A percentile compares a stretch with the other conserved stretches of the same genome.
phyloP scores from a whole-genome alignment of 2,888 invertebrate species.

The Drosophila borealis region DNA sequence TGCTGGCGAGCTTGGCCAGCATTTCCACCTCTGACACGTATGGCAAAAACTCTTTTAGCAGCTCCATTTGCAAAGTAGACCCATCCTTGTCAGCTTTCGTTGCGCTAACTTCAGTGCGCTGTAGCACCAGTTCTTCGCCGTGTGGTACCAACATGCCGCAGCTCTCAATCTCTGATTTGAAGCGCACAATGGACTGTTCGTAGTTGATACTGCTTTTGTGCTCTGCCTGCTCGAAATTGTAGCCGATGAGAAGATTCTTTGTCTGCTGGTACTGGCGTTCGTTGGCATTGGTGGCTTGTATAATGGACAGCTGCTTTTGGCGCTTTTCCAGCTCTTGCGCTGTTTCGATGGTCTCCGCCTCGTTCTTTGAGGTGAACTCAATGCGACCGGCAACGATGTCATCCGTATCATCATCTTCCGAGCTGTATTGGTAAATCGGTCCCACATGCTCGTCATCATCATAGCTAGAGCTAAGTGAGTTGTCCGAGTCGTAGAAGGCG shows the following conservation, averaged over 20 bases:
- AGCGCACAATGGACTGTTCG: constrained; percentile 74
- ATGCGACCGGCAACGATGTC: constrained; percentile 88
- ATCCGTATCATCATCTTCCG: constrained; percentile 81
- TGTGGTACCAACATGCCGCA: constrained; percentile 82
- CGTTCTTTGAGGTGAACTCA: constrained; percentile 93
- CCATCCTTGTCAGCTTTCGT: constrained; percentile 20
- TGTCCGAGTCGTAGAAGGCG: constrained; percentile 85
- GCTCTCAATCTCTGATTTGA: constrained; percentile 77
- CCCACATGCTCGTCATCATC: constrained; percentile 83
- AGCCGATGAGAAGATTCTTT: constrained; percentile 83
- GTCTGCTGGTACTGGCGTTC: constrained; percentile 84
- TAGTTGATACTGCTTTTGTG: constrained; percentile 59
- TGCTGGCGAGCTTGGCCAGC: constrained; percentile 31
- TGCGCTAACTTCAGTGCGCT: constrained; percentile 26
- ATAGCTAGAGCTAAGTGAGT: constrained; percentile 86
- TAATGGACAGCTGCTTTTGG: constrained; percentile 83
- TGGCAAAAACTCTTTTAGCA: constrained; percentile 68
- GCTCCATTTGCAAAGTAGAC: constrained; percentile 37
- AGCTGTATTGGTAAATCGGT: constrained; percentile 76
- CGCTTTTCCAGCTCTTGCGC: constrained; percentile 85
- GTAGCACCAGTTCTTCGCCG: constrained; percentile 64
- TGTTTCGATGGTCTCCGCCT: constrained; percentile 93
- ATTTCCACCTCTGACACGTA: constrained; percentile 53
- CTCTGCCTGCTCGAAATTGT: constrained; percentile 67
- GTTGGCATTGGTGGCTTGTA: constrained; percentile 83